These are phyloP conservation scores for Anguilla obscura DNA, from an alignment of 2,797 vertebrate species.

Conservation along the genomic window DNA sequence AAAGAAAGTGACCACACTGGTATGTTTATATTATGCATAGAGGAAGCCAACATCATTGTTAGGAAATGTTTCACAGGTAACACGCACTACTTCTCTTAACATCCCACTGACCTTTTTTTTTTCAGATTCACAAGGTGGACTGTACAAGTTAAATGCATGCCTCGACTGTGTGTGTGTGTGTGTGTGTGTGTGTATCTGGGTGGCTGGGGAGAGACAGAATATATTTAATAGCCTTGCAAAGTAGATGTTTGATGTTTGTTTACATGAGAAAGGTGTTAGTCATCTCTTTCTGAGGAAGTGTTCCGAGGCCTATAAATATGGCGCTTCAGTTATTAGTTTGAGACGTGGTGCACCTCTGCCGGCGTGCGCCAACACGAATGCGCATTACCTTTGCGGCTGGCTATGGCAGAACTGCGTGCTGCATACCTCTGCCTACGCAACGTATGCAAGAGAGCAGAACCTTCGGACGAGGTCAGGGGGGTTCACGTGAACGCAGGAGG, in stretches of 20 bases:
- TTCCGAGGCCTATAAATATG: constrained; percentile 59
- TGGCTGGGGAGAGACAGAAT: background rate
- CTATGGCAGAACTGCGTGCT: constrained; percentile 76
- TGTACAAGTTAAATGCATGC: constrained; percentile 22
- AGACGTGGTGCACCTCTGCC: constrained; percentile 63
- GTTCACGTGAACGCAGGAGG: constrained; percentile 1
- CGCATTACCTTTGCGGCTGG: constrained; percentile 74
- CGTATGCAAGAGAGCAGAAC: background rate
- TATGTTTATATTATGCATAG: constrained; percentile 80
- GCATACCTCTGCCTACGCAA: constrained; percentile 76
- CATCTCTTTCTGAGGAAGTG: constrained; percentile 67
- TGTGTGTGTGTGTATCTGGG: background rate
- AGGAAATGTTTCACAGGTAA: constrained; percentile 32
- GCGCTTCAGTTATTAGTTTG: constrained; percentile 69
- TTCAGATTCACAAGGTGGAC: background rate
- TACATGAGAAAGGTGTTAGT: constrained; percentile 49
- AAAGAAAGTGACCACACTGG: constrained; percentile 75
- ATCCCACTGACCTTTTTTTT: background rate
- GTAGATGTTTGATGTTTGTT: constrained; percentile 22
- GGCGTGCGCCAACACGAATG: constrained; percentile 75
- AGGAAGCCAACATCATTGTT: constrained; percentile 74
- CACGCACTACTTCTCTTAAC: background rate
- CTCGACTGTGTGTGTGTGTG: background rate
- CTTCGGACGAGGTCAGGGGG: background rate
- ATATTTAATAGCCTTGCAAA: constrained; percentile 4